Conservation (phyloP, 2,113 vertebrate genomes). For the Bothrops jararaca region DNA sequence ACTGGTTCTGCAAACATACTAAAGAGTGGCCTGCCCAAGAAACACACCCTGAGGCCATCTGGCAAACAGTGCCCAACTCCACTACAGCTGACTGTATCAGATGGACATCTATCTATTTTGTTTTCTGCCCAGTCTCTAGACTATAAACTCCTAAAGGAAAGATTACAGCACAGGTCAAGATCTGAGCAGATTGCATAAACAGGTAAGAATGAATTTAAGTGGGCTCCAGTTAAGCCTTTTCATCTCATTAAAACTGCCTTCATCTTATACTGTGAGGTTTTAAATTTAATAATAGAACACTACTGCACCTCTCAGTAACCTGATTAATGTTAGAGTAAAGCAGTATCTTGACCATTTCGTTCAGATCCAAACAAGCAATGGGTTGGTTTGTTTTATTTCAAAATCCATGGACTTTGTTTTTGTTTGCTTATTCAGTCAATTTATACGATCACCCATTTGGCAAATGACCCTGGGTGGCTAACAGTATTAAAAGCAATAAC, state of each 20-base stretch:
- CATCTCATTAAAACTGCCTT: conserved; percentile 79
- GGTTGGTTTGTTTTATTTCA: conserved; percentile 26
- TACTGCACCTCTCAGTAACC: conserved; percentile 67
- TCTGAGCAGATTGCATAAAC: conserved; percentile 72
- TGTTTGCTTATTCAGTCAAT: background rate
- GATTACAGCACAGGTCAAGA: conserved; percentile 65
- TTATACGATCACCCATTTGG: background rate
- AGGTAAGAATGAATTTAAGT: conserved; percentile 77
- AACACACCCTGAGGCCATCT: background rate
- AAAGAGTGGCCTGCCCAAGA: background rate
- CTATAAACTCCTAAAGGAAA: conserved; percentile 48
- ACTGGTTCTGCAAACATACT: background rate
- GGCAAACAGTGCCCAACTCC: background rate
- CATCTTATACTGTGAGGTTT: conserved; percentile 65
- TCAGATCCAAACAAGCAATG: conserved; percentile 21
- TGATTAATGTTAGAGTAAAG: conserved; percentile 52
- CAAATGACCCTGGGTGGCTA: background rate
- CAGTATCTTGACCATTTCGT: conserved; percentile 11
- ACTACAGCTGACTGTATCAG: background rate
- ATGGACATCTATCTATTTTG: conserved; percentile 32
- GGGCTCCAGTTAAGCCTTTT: conserved; percentile 78
- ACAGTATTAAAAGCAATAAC: background rate
- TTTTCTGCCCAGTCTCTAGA: conserved; percentile 33
- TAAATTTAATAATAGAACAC: conserved; percentile 70
- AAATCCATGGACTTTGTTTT: rapidly evolving